Percentiles rank a stretch among this genome's conserved stretches.
Conservation (phyloP, 23 tunicate species). For the Trididemnum miniatum region DNA sequence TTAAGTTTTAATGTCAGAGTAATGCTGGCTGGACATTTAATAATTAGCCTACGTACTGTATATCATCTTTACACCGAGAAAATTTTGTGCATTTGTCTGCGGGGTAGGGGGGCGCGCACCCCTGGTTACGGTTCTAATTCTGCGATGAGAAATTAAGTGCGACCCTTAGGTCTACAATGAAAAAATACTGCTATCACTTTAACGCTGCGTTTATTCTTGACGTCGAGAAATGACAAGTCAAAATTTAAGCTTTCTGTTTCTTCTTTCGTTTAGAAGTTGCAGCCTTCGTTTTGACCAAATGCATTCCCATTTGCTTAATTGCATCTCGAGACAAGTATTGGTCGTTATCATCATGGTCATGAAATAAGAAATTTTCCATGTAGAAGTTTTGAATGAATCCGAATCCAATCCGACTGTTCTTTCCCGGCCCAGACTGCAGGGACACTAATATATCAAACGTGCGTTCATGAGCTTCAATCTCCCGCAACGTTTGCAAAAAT, state of each 20-base stretch:
- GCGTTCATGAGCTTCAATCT: background rate
- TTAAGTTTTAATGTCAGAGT: too few relatives aligned
- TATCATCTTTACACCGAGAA: too few relatives aligned
- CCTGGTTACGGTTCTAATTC: too few relatives aligned
- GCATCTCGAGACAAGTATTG: slow-evolving; percentile 75
- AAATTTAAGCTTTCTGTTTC: slow-evolving; percentile 20
- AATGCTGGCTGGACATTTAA: too few relatives aligned
- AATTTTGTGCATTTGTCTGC: too few relatives aligned
- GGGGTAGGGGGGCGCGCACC: too few relatives aligned
- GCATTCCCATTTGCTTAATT: slow-evolving; percentile 46
- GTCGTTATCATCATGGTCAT: slow-evolving; percentile 80
- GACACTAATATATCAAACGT: background rate
- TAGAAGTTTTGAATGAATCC: slow-evolving; percentile 14
- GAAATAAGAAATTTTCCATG: slow-evolving; percentile 67
- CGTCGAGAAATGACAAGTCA: too few relatives aligned
- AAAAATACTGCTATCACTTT: too few relatives aligned
- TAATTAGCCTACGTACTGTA: too few relatives aligned
- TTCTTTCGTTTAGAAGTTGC: slow-evolving; percentile 41
- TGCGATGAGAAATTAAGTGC: too few relatives aligned
- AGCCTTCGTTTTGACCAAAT: background rate
- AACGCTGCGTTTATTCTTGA: too few relatives aligned
- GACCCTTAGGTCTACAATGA: too few relatives aligned
- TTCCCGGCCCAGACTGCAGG: background rate
- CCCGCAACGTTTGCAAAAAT: background rate
- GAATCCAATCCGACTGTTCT: background rate